phyloP scores from a whole-genome alignment of 1,140 invertebrate species.

The Brachystomella parvula region DNA sequence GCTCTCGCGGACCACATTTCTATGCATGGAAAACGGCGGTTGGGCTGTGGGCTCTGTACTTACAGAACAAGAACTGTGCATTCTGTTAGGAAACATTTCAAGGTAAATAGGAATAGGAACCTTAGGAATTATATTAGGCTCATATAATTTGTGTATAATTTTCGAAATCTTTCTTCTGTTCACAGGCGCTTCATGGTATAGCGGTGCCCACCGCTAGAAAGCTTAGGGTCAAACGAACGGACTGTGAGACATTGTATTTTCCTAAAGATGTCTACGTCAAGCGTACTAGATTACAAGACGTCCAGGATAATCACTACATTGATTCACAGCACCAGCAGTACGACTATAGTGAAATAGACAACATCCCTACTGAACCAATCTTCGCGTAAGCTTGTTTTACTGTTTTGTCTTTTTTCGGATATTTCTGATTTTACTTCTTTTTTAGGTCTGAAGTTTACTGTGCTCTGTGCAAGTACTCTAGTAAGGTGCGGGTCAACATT shows the following conservation, averaged over 20 bases:
- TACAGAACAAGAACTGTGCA: constrained; percentile 45
- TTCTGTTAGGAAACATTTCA: constrained; percentile 49
- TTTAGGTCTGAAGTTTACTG: constrained; percentile 48
- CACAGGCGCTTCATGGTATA: too few species aligned
- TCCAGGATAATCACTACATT: constrained; percentile 38
- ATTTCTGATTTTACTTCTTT: constrained; percentile 7
- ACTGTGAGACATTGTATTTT: constrained; percentile 49
- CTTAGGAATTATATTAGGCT: too few species aligned
- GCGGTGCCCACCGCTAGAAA: too few species aligned
- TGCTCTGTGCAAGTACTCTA: constrained; percentile 56
- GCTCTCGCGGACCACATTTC: constrained; percentile 46
- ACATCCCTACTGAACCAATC: constrained; percentile 57
- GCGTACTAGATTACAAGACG: constrained; percentile 42
- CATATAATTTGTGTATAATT: too few species aligned
- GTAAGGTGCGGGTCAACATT: constrained; percentile 67
- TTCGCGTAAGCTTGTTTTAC: constrained; percentile 47
- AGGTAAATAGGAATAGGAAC: constrained; percentile 49
- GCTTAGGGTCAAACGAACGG: too few species aligned
- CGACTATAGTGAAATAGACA: constrained; percentile 53
- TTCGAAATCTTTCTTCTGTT: too few species aligned
- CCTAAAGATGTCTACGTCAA: constrained; percentile 46
- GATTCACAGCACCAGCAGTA: constrained; percentile 45
- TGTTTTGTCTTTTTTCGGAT: neutral
- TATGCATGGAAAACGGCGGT: constrained; percentile 48
- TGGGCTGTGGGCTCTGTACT: constrained; percentile 49